A percentile compares a stretch with the other conserved stretches of the same genome.
Evolutionary conservation across 1,140 invertebrate genomes (phyloP).

Genomic region (Drosophila lacteicornis): DNA sequence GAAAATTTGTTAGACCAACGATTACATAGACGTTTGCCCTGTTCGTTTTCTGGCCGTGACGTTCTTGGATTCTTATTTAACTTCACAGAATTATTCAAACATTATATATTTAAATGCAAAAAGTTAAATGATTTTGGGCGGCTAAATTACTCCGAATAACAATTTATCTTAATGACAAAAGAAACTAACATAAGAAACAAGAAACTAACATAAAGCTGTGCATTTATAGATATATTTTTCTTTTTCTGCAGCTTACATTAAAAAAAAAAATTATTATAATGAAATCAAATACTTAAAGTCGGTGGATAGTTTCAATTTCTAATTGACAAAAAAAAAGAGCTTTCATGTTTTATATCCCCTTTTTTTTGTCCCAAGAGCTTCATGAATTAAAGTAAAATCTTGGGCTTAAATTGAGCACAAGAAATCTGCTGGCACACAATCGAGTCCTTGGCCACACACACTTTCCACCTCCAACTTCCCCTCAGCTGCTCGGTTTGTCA

Average conservation of each 20-base stretch:
- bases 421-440: conserved; percentile 40
- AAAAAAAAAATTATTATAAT: not conserved
- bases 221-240: not conserved
- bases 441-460: conserved; percentile 29
- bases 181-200: too few relatives aligned
- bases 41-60: not conserved
- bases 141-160: too few relatives aligned
- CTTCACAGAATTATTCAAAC: too few relatives aligned
- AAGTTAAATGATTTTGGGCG: too few relatives aligned
- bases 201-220: too few relatives aligned
- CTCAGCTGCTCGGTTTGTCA: conserved; percentile 39
- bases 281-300: not conserved
- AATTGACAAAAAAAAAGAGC: conserved; percentile 8
- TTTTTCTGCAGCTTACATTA: too few relatives aligned
- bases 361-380: not conserved
- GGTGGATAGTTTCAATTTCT: not conserved
- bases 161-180: too few relatives aligned
- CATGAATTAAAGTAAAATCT: conserved; percentile 26
- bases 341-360: not conserved
- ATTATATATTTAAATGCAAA: too few relatives aligned
- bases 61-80: too few relatives aligned
- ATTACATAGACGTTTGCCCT: not conserved
- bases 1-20: not conserved
- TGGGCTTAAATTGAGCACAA: conserved; percentile 23
- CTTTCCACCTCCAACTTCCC: conserved; percentile 7